Evolutionary conservation across 1,140 invertebrate genomes (phyloP), one percentile per base, ranked within the genome.

Genomic region (Bombus waltoni): DNA sequence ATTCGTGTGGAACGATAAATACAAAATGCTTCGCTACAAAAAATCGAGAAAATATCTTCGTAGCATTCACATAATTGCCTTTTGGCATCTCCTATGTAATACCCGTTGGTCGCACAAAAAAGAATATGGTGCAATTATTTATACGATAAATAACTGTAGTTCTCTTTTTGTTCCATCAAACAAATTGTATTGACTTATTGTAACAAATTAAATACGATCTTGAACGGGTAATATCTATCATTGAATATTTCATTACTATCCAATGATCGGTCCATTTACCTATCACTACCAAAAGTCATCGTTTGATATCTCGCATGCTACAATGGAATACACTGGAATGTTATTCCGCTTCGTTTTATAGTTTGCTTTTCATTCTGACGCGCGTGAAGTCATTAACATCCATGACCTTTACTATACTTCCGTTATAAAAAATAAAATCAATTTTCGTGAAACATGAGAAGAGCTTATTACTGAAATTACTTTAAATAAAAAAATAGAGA

Each of bases 11-110:
- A 84, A 86, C 66, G 53, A 80, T 40, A 88, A 82, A 88, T 72
- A 90, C 80, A 88, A 66, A 82, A 90, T 89, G 89, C 89, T 90
- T 90, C 89, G 89, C 86, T 90, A 90, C 77, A 62, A 84, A 83
- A 53, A 83, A 86, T 59, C 38, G n/a, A 87, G 28, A 62, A 42
- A 78, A 83, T 87, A 47, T 90, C 87, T 90, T 90, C 78, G 62
- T 85, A 74, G 86, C 77, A 77, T 88, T 87, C 82, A 84, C 35
- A 75, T 83, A 66, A 83, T 80, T 82, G 71, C 65, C 83, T 84
- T 73, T 73, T 47, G 80, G 68, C 77, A 72, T 78, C n/a, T 89
- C 88, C 85, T 84, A 77, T 77, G 53, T 53, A 85, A 83, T 42
- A 85, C 66, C 73, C 87, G 78, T 89, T 70, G 73, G 35, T 82